phyloP scores from a whole-genome alignment of 2,888 invertebrate species.

The Melitaea athalia region DNA sequence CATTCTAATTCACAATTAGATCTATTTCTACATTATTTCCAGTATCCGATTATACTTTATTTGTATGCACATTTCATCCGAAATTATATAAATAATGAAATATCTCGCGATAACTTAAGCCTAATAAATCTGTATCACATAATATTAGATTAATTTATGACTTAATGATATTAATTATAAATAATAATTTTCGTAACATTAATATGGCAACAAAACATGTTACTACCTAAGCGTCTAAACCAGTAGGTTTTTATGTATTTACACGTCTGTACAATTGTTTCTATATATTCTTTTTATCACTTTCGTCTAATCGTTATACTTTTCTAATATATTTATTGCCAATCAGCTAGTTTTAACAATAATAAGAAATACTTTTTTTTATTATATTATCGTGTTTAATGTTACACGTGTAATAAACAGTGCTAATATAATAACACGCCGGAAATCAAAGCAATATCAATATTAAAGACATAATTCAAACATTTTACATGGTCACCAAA shows the following conservation, averaged over 20 bases:
- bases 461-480: background rate
- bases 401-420: constrained; percentile 23
- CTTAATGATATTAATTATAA: constrained; percentile 72
- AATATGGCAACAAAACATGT: constrained; percentile 82
- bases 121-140: constrained; percentile 74
- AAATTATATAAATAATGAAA: constrained; percentile 24
- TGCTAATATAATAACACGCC: constrained; percentile 17
- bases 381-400: constrained; percentile 46
- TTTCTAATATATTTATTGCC: constrained; percentile 74
- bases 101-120: constrained; percentile 49
- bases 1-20: constrained; percentile 10
- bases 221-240: constrained; percentile 79
- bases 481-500: constrained; percentile 3
- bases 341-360: constrained; percentile 70
- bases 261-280: constrained; percentile 70
- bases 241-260: constrained; percentile 74
- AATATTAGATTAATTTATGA: constrained; percentile 75
- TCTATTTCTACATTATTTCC: constrained; percentile 24
- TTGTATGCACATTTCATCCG: constrained; percentile 15
- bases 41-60: constrained; percentile 21
- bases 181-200: constrained; percentile 79
- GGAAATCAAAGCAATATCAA: constrained; percentile 11
- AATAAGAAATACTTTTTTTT: constrained; percentile 56
- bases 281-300: constrained; percentile 39
- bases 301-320: constrained; percentile 38